Percentiles rank a stretch among this genome's conserved stretches.
Evolutionary conservation across 64 coral and sea anemone species (phyloP).

Genomic region (Pocillopora damicornis): DNA sequence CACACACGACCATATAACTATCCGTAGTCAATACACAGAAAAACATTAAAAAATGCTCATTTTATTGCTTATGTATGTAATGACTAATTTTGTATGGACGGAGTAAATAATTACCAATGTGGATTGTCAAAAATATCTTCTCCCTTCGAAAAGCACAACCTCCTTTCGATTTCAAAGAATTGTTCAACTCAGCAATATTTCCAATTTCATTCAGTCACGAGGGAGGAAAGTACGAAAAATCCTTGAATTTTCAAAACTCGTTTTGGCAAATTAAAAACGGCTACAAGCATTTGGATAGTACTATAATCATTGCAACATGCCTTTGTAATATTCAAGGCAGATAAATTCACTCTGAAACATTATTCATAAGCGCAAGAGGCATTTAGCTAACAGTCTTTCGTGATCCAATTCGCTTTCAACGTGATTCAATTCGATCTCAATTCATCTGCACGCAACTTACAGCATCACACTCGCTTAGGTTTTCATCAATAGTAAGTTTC

Average conservation of each 20-base stretch:
- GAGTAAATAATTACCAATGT: neutral
- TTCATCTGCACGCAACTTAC: neutral
- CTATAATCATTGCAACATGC: neutral
- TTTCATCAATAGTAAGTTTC: conserved; percentile 87
- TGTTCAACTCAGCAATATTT: neutral
- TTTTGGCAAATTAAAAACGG: conserved; percentile 3
- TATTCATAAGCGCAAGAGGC: neutral
- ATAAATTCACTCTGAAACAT: neutral
- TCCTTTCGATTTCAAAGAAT: neutral
- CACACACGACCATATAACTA: too few relatives aligned
- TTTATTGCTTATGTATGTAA: neutral
- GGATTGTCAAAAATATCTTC: neutral
- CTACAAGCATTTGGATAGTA: neutral
- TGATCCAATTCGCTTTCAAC: neutral
- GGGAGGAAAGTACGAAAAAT: neutral
- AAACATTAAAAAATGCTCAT: too few relatives aligned
- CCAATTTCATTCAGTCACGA: neutral
- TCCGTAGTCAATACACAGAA: too few relatives aligned
- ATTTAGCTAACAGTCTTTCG: neutral
- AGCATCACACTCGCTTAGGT: neutral
- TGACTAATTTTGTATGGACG: neutral
- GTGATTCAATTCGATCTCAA: neutral
- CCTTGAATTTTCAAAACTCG: neutral
- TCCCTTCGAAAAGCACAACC: neutral
- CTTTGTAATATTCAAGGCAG: neutral